Conservation (phyloP, 1,140 invertebrate species). For the Cyclina sinensis region DNA sequence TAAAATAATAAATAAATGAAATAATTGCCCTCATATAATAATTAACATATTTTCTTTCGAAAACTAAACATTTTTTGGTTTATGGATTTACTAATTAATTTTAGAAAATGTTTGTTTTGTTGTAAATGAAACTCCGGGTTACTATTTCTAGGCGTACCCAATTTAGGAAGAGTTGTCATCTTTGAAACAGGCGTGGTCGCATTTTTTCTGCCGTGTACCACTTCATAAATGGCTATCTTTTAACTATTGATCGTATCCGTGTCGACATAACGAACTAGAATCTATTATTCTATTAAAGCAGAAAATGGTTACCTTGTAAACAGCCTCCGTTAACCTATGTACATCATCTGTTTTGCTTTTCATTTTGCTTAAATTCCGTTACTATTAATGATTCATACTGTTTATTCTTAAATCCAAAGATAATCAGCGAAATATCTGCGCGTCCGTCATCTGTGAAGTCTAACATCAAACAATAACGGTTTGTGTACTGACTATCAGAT, state of each 20-base stretch:
- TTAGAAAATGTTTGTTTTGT: too few relatives aligned
- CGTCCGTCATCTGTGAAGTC: slow-evolving; percentile 31
- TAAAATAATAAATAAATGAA: too few relatives aligned
- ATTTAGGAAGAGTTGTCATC: neutral
- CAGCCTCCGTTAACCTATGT: slow-evolving; percentile 56
- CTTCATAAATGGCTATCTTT: too few relatives aligned
- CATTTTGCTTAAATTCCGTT: slow-evolving; percentile 43
- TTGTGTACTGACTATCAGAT: neutral
- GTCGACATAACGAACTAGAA: too few relatives aligned
- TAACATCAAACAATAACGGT: slow-evolving; percentile 1
- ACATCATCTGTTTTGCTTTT: slow-evolving; percentile 56
- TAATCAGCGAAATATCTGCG: neutral
- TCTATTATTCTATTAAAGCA: neutral
- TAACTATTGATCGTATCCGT: too few relatives aligned
- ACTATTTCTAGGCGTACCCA: neutral
- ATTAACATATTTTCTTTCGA: too few relatives aligned
- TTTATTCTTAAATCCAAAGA: slow-evolving; percentile 1
- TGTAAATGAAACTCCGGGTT: neutral
- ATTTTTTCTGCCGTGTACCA: too few relatives aligned
- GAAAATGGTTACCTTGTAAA: slow-evolving; percentile 56
- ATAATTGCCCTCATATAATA: too few relatives aligned
- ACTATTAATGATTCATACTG: neutral
- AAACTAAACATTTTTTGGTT: too few relatives aligned
- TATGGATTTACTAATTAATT: too few relatives aligned
- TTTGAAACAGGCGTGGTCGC: neutral